Base-by-base conservation (phyloP, 2,888 invertebrate species). In the Corbicula japonica region DNA sequence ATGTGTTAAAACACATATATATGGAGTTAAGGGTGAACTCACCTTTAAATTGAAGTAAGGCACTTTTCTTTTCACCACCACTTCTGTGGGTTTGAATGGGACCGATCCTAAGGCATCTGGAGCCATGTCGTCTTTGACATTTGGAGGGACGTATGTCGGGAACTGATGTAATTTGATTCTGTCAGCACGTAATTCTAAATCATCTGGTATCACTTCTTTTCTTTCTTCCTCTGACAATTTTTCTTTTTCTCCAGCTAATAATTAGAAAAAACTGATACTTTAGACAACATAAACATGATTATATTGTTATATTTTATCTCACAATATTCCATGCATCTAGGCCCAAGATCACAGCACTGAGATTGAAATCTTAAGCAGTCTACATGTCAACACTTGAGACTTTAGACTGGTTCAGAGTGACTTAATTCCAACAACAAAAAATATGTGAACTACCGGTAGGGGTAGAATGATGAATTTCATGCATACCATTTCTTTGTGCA, bases 41-140 rank as follows among this genome's bases (percentile, higher is more conserved):
- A 90, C 90, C 85, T 90, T 91, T 10, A 93, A 86, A 44, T 80
- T 79, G 76, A 90, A 91, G 80, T 87, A 93, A 61, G 91, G 91
- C n/a, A 92, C 90, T 80, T 92, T 92, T 65, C 86, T 87, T 76
- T 91, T 91, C 15, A 92, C 89, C 0, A 88, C 86, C 32, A 93
- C 89, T 26, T 90, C 90, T 38, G 91, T 92, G 5, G 89, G 86
- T 66, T 83, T 83, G 66, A 89, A 86, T 8, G 91, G 89, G n/a
- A 93, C 91, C 21, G 78, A 66, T 0, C 92, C 92, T 4, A 92
- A 78, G n/a, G 91, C 90, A 88, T 92, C 92, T 12, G 91, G 91
- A 34, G 92, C 92, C 92, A 92, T 91, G 65, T 92, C 92, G 79
- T 92, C 92, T 63, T 92, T 92, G 63, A 90, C 87, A 83, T 91